Evolutionary conservation across 2,113 vertebrate species (phyloP), one percentile per base, ranked within the genome.

Genomic region (Microtus pennsylvanicus): DNA sequence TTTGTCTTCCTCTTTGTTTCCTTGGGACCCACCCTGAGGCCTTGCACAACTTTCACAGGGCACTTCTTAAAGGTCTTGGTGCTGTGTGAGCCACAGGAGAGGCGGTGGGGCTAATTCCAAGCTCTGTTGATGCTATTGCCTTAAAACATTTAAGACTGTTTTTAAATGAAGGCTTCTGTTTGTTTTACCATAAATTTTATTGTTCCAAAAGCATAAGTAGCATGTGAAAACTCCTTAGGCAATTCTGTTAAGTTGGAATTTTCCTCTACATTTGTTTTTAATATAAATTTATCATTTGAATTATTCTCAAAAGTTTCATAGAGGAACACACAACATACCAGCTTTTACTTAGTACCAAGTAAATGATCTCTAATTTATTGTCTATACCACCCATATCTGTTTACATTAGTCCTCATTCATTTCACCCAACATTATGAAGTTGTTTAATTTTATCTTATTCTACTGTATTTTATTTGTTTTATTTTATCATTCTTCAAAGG

Each of bases 391-490:
- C 58, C 58, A 83, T 33, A 77, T 67, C 52, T 33, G 11, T 75
- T 89, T 86, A 74, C 89, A 67, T 95, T n/a, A 70, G 45, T 65
- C 61, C 81, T 74, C 42, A 28, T 77, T 50, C 47, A 69, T 91
- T 86, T 87, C 11, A 38, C 65, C 89, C 30, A 87, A 82, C n/a
- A 95, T 8, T 28, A 7, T 11, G 6, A 90, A 21, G 2, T 26
- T 83, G 30, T 76, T 76, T 1, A 28, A 2, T 80, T 95, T 91
- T 22, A 24, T 38, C 65, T 45, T 67, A 69, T 19, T 76, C 83
- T 50, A 78, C 30, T 90, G 28, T 89, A 16, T 12, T 92, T 63
- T 72, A 50, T 78, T 96, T 85, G n/a, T 78, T 96, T 77, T 45
- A 87, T 83, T 94, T 93, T 89, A 87, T 91, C 52, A 77, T 74